Evolutionary conservation across 2,113 vertebrate genomes (phyloP), one percentile per base, ranked within the genome.

Genomic region (Euleptes europaea): DNA sequence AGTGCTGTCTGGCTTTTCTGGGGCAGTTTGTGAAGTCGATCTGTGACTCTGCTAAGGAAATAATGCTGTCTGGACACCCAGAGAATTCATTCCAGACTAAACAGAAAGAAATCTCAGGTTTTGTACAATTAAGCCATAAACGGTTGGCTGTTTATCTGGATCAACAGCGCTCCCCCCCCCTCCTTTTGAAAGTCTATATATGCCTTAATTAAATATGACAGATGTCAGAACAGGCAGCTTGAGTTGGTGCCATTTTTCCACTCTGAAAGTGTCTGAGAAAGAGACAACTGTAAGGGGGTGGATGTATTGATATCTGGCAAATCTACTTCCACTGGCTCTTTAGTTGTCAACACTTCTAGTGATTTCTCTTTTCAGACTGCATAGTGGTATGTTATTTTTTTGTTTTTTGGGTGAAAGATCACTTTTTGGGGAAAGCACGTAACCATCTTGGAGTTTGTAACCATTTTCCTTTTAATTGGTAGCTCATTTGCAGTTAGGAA

Each of bases 161-260:
- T 63, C 76, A 31, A 72, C 21, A 70, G 67, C 23, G 47, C n/a
- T 33, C n/a, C 11, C n/a, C n/a, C 11, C n/a, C 11, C 66, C 17
- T n/a, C 35, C 33, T 73, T 80, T 38, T 3, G 44, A 65, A 19
- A 63, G 21, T 49, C 40, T 70, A 3, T 63, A 79, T 85, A 63
- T 13, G 72, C 57, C 42, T 80, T 80, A 60, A 85, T 85, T 85
- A 80, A 80, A 65, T n/a, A 11, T 73, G 67, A 38, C 84, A 85
- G 77, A 63, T 65, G 51, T 57, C 84, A 73, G 54, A 73, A 85
- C 67, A 80, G 78, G 84, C 69, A 73, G 40, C 19, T 73, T 73
- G 69, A 80, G 42, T 35, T 63, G 70, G 38, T 51, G 6, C 54
- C 23, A 51, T 49, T 9, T 21, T 23, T 3, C 23, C 54, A 60